These are phyloP conservation scores for Lordiphosa stackelbergi DNA, from an alignment of 1,140 invertebrate genomes.

Conservation along the genomic window DNA sequence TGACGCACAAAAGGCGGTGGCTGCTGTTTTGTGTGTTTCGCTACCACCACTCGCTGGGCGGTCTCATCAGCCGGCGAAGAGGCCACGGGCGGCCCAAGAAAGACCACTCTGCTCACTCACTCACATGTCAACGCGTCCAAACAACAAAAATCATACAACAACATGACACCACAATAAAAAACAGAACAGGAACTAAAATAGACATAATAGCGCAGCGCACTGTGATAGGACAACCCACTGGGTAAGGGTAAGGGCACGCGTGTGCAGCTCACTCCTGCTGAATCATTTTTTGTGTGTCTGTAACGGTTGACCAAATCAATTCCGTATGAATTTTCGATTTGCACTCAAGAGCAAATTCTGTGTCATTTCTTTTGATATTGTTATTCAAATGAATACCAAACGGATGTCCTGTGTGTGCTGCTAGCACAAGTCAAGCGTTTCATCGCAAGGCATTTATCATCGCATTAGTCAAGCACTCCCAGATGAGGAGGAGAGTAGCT, in stretches of 20 bases:
- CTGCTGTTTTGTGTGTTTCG: conserved; percentile 19
- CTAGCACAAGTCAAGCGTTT: conserved; percentile 40
- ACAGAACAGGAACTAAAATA: conserved; percentile 36
- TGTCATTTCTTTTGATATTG: conserved; percentile 42
- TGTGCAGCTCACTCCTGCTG: conserved; percentile 12
- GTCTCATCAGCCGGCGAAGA: conserved; percentile 62
- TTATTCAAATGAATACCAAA: conserved; percentile 58
- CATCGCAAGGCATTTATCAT: conserved; percentile 70
- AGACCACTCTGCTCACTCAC: conserved; percentile 22
- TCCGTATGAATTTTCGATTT: conserved; percentile 29
- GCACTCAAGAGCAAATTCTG: conserved; percentile 35
- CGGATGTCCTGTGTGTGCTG: conserved; percentile 44
- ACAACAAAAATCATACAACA: conserved; percentile 35
- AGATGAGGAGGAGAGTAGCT: conserved; percentile 2
- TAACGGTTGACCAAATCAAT: conserved; percentile 72
- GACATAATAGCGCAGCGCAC: conserved; percentile 41
- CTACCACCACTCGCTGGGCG: conserved; percentile 40
- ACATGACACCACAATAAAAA: conserved; percentile 65
- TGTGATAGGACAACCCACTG: conserved; percentile 47
- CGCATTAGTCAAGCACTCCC: conserved; percentile 60
- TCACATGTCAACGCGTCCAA: conserved; percentile 67
- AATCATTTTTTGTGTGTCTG: conserved; percentile 55
- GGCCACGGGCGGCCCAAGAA: conserved; percentile 49
- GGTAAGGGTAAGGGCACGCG: conserved; percentile 23
- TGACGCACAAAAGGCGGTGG: conserved; percentile 37